Base-by-base conservation (phyloP, 2,797 vertebrate genomes). In the Falco berigora region DNA sequence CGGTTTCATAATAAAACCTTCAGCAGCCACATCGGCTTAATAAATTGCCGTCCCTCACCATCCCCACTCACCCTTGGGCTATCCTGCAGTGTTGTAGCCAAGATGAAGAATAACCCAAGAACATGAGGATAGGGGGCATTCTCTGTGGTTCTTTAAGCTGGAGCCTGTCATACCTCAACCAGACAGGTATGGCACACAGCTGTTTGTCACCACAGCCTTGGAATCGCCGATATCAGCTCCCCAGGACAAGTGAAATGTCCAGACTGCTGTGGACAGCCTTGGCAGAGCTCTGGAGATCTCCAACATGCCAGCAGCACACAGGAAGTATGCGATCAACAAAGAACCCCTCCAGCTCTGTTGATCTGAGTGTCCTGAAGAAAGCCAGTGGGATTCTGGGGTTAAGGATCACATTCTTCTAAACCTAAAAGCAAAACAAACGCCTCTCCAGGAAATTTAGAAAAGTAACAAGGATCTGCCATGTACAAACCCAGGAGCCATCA, bases 81-180 rank as follows among this genome's bases (percentile, higher is more conserved):
- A 2, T 22, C 53, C 66, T 3, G 25, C 15, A 15, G 30, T 23
- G 4, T 20, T 46, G 5, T 30, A 34, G 38, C 42, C 55, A 1
- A 11, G 72, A 50, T 71, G 46, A 58, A 28, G 52, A 59, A n/a
- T 9, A 38, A 30, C 38, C 8, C 5, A 1, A 32, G 40, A 68
- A 53, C 9, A 3, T 0, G 2, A 42, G 46, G 28, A 14, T 2
- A 4, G 20, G 25, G 58, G n/a, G 8, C 28, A 11, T 44, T 19
- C 25, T 4, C n/a, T 7, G 16, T 1, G 10, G 23, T 14, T 66
- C 49, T 62, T 50, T 42, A 27, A 36, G 44, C n/a, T n/a, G 78
- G 23, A 92, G 53, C 3, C 0, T 6, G 14, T 63, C 50, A 1
- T 40, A 42, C 71, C 55, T 61, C 53, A 8, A 1, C n/a, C 36